These are phyloP conservation scores for Oryzias curvinotus DNA, from an alignment of 2,113 vertebrate genomes.

Conservation along the genomic window DNA sequence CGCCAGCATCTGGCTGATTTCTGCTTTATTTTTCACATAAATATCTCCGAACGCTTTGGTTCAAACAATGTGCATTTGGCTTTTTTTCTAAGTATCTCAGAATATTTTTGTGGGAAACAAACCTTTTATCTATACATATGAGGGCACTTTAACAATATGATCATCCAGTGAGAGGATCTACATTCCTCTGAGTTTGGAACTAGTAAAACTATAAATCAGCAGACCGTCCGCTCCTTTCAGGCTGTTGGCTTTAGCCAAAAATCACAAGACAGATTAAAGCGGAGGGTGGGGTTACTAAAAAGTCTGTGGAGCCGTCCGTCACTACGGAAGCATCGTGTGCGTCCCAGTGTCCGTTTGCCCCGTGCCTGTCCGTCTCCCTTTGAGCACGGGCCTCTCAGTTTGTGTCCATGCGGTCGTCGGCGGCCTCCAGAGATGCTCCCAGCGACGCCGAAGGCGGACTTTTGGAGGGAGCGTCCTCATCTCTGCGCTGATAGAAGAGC, in stretches of 20 bases:
- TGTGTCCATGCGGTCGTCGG: slow-evolving; percentile 93
- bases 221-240: slow-evolving; percentile 60
- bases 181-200: slow-evolving; percentile 47
- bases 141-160: slow-evolving; percentile 70
- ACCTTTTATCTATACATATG: slow-evolving; percentile 52
- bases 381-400: slow-evolving; percentile 78
- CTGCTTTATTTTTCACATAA: slow-evolving; percentile 46
- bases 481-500: slow-evolving; percentile 93
- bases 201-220: slow-evolving; percentile 56
- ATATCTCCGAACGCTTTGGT: slow-evolving; percentile 73
- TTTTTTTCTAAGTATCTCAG: slow-evolving; percentile 49
- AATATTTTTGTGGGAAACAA: slow-evolving; percentile 53
- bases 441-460: slow-evolving; percentile 72
- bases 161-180: slow-evolving; percentile 64
- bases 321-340: slow-evolving; percentile 68
- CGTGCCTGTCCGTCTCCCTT: slow-evolving; percentile 64
- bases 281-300: slow-evolving; percentile 42
- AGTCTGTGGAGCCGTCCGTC: slow-evolving; percentile 61
- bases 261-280: slow-evolving; percentile 56
- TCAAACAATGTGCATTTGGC: slow-evolving; percentile 76
- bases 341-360: slow-evolving; percentile 59
- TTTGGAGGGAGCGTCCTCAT: slow-evolving; percentile 71
- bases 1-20: slow-evolving; percentile 28
- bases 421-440: slow-evolving; percentile 71
- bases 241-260: slow-evolving; percentile 59